Percentiles rank a stretch among this genome's conserved stretches.
phyloP scores from a whole-genome alignment of 1,140 invertebrate species.

The roundworm (Caenorhabditis elegans) region WBcel235 BX284603.4:875001-875500 shows the following conservation, averaged over 20 bases:
- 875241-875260: background rate
- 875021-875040: background rate
- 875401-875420: no score
- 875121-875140: background rate
- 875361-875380: no score
- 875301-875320: background rate
- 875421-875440: no score
- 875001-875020: background rate
- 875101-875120: background rate
- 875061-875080: background rate
- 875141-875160: background rate
- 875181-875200: background rate
- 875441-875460: no score
- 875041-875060: background rate
- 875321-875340: background rate
- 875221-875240: background rate
- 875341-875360: background rate
- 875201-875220: no score
- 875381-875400: background rate
- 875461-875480: no score
- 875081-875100: background rate
- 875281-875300: background rate
- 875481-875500: no score
- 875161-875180: background rate
- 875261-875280: background rate